Conservation (phyloP, 2,797 vertebrate species). For the Delichon dasypus region DNA sequence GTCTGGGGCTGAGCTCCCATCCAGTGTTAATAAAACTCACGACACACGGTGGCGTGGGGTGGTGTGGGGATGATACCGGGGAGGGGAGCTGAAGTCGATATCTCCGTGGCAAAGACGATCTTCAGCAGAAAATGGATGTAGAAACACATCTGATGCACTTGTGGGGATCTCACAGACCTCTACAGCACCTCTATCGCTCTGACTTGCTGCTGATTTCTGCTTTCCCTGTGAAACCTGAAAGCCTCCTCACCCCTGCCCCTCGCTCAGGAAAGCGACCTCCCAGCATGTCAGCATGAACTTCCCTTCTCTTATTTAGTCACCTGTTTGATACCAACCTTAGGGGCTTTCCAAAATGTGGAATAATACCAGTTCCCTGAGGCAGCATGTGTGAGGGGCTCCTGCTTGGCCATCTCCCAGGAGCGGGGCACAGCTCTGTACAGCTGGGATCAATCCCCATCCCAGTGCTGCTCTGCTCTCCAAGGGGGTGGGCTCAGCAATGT, state of each 20-base stretch:
- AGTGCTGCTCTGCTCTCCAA: not conserved
- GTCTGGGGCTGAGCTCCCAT: not conserved
- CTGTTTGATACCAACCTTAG: not conserved
- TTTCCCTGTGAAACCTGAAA: not conserved
- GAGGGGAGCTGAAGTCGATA: not conserved
- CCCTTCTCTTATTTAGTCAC: not conserved
- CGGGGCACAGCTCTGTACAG: not conserved
- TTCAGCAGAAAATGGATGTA: not conserved
- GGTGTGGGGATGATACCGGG: not conserved
- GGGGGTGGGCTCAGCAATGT: not conserved
- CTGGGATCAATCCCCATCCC: not conserved
- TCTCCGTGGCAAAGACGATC: not conserved
- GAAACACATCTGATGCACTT: not conserved
- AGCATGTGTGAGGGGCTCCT: not conserved
- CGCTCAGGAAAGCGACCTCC: accelerated
- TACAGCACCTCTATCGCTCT: not conserved
- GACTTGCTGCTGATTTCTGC: not conserved
- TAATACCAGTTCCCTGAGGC: not conserved
- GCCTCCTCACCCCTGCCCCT: not conserved
- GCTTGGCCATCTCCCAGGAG: not conserved
- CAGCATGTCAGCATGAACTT: not conserved
- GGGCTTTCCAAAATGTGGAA: not conserved
- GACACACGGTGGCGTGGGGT: not conserved
- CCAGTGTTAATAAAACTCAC: accelerated
- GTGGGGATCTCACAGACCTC: not conserved